Evolutionary conservation across 2,113 vertebrate species (phyloP), one percentile per base, ranked within the genome.

Genomic region (Oriolus oriolus): DNA sequence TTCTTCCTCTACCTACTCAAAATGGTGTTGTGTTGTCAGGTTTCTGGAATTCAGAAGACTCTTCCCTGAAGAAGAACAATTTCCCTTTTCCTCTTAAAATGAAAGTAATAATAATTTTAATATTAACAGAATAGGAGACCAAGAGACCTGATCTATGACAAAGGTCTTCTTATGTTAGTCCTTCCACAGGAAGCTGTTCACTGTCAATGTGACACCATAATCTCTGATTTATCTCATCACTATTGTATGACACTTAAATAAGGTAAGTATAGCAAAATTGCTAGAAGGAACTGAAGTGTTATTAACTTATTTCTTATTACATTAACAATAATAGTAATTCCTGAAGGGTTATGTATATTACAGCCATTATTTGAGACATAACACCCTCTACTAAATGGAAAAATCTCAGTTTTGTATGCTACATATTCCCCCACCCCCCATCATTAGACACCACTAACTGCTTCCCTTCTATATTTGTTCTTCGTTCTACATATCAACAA

Each of bases 261-360:
- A 86, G 26, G 44, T 60, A 77, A 94, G 7, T 59, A 92, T 53
- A 91, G 35, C 28, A 93, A 69, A 91, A 87, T 57, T 93, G 26
- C 26, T 86, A 54, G 79, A 92, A 93, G 57, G 75, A 96, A 77
- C 41, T 71, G 65, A 94, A 90, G 30, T 75, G 19, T 74, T 90
- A 92, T 85, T 91, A 92, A 93, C 26, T 82, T 93, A 89, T 84
- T 94, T 88, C 77, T 91, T 93, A 90, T 81, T 87, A 79, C 21
- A 86, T 92, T 95, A 94, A 42, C 49, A 64, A 66, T 88, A 82
- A 85, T 30, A 92, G 37, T 92, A 1, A 75, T 93, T 96, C 49
- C 61, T 76, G 49, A 81, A 94, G 65, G 41, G 90, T 84, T 95
- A 78, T 93, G 53, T 68, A 63, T 73, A 81, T 92, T 83, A 89